Evolutionary conservation across 2,888 invertebrate species (phyloP).

Genomic region (Fabriciana adippe): DNA sequence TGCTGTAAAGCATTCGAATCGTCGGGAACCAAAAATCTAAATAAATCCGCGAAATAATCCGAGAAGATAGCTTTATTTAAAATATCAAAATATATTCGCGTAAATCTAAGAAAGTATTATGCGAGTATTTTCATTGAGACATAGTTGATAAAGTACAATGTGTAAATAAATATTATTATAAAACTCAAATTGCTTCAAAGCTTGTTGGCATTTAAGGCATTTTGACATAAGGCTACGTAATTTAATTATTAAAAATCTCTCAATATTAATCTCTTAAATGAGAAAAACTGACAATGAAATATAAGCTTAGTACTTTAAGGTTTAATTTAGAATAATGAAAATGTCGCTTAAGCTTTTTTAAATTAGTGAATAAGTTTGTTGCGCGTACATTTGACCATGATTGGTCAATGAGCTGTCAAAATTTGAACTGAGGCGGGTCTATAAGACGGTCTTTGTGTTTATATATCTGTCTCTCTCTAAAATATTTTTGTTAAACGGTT

Average conservation of each 20-base stretch:
- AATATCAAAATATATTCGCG: no score
- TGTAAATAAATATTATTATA: neutral
- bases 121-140: no score
- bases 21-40: no score
- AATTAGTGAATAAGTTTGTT: constrained; percentile 3
- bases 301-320: neutral
- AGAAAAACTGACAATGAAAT: neutral
- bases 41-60: no score
- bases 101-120: no score
- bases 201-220: constrained; percentile 1
- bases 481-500: neutral
- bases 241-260: neutral
- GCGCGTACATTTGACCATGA: constrained; percentile 49
- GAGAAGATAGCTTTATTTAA: no score
- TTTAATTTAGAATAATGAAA: constrained; percentile 9
- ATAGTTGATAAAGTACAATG: neutral
- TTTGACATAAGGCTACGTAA: neutral
- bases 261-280: neutral
- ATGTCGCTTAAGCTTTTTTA: neutral
- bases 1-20: no score
- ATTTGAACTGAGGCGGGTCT: constrained; percentile 68
- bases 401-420: constrained; percentile 71
- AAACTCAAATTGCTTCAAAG: neutral
- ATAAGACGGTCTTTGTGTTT: constrained; percentile 59
- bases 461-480: constrained; percentile 61